A percentile compares a stretch with the other conserved stretches of the same genome.
Conservation (phyloP, 64 coral and sea anemone genomes). For the Pocillopora verrucosa region DNA sequence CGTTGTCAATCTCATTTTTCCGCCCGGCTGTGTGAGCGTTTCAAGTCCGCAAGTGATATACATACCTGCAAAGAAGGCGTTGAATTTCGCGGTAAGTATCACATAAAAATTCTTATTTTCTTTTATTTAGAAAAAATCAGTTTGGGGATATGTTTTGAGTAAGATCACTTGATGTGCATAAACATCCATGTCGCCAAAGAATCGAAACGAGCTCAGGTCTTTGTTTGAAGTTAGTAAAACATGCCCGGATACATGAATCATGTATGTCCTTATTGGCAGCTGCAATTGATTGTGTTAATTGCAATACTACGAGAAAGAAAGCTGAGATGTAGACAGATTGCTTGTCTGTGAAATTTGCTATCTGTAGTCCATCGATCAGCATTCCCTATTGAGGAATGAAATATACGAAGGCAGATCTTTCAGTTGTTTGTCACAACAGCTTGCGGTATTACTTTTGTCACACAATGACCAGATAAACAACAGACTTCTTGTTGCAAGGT, state of each 20-base stretch:
- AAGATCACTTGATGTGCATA: no score
- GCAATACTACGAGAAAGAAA: no score
- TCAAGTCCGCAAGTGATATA: not conserved
- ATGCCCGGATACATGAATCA: no score
- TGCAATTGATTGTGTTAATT: no score
- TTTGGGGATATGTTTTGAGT: not conserved
- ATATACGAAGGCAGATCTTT: not conserved
- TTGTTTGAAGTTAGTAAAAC: not conserved
- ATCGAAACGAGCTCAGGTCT: no score
- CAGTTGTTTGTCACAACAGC: not conserved
- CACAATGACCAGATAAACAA: not conserved
- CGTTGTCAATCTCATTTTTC: not conserved
- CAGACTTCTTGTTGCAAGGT: not conserved
- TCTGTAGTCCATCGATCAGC: not conserved
- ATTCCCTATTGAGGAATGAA: not conserved
- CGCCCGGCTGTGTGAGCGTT: not conserved
- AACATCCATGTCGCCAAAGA: not conserved
- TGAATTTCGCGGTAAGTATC: not conserved
- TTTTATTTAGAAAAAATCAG: not conserved
- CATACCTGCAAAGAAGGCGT: not conserved
- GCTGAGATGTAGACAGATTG: no score
- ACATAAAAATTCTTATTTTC: not conserved
- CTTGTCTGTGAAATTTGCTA: not conserved
- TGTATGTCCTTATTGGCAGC: no score
- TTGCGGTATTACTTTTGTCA: not conserved